Evolutionary conservation across 2,113 vertebrate genomes (phyloP).

Genomic region (Speoplatyrhinus poulsoni): DNA sequence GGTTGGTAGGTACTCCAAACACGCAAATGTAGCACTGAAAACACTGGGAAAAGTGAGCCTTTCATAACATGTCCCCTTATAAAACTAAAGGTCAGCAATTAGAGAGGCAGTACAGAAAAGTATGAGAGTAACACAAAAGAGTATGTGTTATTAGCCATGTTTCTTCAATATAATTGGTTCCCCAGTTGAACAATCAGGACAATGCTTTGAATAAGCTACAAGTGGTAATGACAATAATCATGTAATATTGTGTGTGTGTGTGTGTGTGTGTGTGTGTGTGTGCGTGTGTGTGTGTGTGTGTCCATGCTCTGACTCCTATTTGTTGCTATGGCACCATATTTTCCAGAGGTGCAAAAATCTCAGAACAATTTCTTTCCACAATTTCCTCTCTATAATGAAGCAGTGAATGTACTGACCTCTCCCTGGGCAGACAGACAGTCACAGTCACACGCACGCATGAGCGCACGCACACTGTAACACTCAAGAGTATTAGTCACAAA

Average conservation of each 20-base stretch:
- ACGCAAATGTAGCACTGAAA: too few relatives aligned
- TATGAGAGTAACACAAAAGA: background rate
- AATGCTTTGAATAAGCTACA: slow-evolving; percentile 43
- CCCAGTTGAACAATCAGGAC: slow-evolving; percentile 34
- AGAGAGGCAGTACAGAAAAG: background rate
- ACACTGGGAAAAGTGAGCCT: too few relatives aligned
- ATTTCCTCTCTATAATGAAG: slow-evolving; percentile 63
- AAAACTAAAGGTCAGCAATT: too few relatives aligned
- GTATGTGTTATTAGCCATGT: slow-evolving; percentile 12
- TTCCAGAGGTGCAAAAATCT: slow-evolving; percentile 59
- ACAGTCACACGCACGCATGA: slow-evolving; percentile 14
- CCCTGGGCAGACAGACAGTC: slow-evolving; percentile 8
- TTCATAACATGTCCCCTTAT: too few relatives aligned
- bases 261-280: slow-evolving; percentile 12
- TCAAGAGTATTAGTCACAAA: too few relatives aligned
- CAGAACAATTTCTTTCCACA: slow-evolving; percentile 63
- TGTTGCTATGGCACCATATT: slow-evolving; percentile 66
- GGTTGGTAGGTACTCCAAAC: too few relatives aligned
- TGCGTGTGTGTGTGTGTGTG: slow-evolving; percentile 26
- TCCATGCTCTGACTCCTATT: slow-evolving; percentile 37
- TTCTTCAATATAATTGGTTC: slow-evolving; percentile 40
- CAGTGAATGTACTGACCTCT: slow-evolving; percentile 34
- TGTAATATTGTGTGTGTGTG: slow-evolving; percentile 6
- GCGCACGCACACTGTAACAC: slow-evolving; percentile 1
- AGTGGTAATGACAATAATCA: slow-evolving; percentile 47